phyloP scores from a whole-genome alignment of 2,888 invertebrate genomes.

The Leucozona laternaria region DNA sequence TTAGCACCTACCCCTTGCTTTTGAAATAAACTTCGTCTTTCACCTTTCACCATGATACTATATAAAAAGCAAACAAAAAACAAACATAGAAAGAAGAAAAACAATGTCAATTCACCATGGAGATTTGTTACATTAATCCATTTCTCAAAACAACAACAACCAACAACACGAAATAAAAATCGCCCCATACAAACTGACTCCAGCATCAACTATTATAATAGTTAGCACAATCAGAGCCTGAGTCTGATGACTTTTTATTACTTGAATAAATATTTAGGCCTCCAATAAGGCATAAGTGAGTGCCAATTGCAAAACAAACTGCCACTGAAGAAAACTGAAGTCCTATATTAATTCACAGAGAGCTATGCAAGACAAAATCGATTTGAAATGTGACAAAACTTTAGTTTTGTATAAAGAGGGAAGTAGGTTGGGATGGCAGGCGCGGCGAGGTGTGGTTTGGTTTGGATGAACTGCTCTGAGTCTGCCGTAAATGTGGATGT shows the following conservation, averaged over 20 bases:
- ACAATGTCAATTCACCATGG: conserved; percentile 1
- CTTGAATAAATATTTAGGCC: conserved; percentile 61
- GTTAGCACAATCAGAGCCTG: not conserved
- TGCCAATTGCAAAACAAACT: conserved; percentile 35
- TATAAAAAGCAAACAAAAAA: not conserved
- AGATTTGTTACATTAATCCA: not conserved
- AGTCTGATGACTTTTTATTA: conserved; percentile 30
- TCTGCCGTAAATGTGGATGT: not conserved
- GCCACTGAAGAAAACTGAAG: not conserved
- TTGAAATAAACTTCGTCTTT: not conserved
- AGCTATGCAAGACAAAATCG: conserved; percentile 13
- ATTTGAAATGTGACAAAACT: conserved; percentile 29
- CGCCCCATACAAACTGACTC: not conserved
- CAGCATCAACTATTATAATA: not conserved
- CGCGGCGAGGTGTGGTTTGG: not conserved
- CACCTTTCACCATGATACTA: too few relatives aligned
- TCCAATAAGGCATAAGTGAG: conserved; percentile 38
- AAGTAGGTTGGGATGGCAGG: too few relatives aligned
- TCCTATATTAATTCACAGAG: not conserved
- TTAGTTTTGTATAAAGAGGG: not conserved
- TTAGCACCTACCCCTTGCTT: not conserved
- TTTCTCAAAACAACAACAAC: not conserved
- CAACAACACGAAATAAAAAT: not conserved
- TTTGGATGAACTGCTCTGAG: not conserved
- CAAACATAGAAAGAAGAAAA: not conserved